Conservation (phyloP, 2,888 invertebrate species). For the Polymixis flavicincta region DNA sequence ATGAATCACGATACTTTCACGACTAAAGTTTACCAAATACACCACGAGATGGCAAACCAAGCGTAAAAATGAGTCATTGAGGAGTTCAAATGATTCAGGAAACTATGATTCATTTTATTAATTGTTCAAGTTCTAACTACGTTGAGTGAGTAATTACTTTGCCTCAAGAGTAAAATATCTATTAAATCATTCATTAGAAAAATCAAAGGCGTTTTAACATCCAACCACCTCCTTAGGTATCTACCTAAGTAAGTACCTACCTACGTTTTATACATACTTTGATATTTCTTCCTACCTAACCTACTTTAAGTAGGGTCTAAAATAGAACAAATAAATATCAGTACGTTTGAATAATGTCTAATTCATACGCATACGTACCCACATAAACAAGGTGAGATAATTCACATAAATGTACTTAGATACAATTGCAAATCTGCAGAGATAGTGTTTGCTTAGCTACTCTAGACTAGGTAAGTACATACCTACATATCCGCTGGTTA, state of each 20-base stretch:
- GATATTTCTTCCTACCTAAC: background rate
- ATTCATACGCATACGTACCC: background rate
- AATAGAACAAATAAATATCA: background rate
- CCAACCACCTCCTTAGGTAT: background rate
- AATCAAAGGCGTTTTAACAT: background rate
- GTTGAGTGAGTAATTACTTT: conserved; percentile 39
- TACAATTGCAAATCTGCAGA: conserved; percentile 22
- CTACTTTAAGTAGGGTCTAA: background rate
- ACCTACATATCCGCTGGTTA: background rate
- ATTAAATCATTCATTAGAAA: conserved; percentile 12
- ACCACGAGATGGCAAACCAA: conserved; percentile 43
- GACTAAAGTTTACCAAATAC: conserved; percentile 9
- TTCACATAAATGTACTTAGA: conserved; percentile 1
- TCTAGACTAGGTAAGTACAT: background rate
- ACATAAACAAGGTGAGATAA: conserved; percentile 6
- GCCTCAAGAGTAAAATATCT: conserved; percentile 17
- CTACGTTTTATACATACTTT: too few relatives aligned
- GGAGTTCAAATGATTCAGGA: conserved; percentile 22
- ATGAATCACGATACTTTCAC: conserved; percentile 48
- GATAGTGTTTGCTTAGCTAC: background rate
- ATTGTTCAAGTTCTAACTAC: conserved; percentile 37
- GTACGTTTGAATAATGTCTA: background rate
- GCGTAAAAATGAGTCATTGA: conserved; percentile 34
- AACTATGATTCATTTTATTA: conserved; percentile 49
- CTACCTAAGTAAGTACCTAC: too few relatives aligned